phyloP scores from a whole-genome alignment of 53 echinoderm and acorn worm genomes.

The Paracentrotus lividus region DNA sequence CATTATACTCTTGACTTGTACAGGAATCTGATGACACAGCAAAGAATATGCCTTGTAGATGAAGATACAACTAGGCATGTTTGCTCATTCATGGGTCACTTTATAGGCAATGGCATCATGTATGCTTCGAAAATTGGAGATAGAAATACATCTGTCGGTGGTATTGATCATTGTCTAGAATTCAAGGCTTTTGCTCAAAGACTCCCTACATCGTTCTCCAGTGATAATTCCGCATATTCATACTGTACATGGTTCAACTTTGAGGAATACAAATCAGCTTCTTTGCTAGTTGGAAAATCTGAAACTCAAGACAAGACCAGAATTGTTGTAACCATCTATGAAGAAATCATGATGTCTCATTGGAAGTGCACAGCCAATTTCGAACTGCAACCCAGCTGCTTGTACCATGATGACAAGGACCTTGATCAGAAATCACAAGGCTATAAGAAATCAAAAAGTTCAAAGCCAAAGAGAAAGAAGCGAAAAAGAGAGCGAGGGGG shows the following conservation, averaged over 20 bases:
- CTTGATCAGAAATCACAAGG: not conserved
- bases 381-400: not conserved
- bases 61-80: not conserved
- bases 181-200: not conserved
- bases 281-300: not conserved
- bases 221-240: not conserved
- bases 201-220: not conserved
- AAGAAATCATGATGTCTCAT: constrained; percentile 45
- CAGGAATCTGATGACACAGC: not conserved
- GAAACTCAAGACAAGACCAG: not conserved
- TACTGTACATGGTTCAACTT: constrained; percentile 34
- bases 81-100: not conserved
- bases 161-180: not conserved
- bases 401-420: not conserved
- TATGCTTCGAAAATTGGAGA: not conserved
- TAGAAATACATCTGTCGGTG: not conserved
- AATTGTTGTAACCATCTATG: constrained; percentile 6
- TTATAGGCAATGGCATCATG: not conserved
- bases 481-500: not conserved
- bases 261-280: not conserved
- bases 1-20: not conserved
- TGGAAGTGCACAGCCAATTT: not conserved
- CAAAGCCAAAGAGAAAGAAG: constrained; percentile 6
- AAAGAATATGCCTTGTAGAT: not conserved
- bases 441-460: not conserved